A percentile compares a stretch with the other conserved stretches of the same genome.
Conservation (phyloP, 2,797 vertebrate species). For the Aplochiton taeniatus region DNA sequence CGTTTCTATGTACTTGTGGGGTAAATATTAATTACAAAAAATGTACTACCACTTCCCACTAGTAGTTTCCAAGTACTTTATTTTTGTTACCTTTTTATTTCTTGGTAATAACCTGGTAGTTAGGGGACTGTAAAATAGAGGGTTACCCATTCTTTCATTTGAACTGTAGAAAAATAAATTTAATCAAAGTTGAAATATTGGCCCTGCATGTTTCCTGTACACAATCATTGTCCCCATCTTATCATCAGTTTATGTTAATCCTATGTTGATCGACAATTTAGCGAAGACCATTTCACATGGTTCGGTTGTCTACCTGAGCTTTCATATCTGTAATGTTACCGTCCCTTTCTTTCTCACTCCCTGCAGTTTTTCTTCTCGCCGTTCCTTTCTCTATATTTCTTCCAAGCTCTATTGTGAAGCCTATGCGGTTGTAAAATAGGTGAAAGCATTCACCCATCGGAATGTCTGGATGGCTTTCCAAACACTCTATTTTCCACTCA, state of each 20-base stretch:
- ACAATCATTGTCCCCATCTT: neutral
- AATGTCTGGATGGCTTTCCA: slow-evolving; percentile 64
- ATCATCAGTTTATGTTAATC: slow-evolving; percentile 3
- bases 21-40: too few relatives aligned
- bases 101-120: too few relatives aligned
- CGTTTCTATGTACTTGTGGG: too few relatives aligned
- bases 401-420: slow-evolving; percentile 14
- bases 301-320: too few relatives aligned
- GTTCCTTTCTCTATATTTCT: neutral
- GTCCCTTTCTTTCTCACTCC: slow-evolving; percentile 4
- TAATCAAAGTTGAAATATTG: neutral
- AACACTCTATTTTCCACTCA: slow-evolving; percentile 55
- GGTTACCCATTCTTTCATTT: too few relatives aligned
- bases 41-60: too few relatives aligned
- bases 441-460: slow-evolving; percentile 64
- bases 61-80: too few relatives aligned
- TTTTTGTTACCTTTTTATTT: too few relatives aligned
- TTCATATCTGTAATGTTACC: slow-evolving; percentile 8
- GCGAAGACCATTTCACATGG: neutral
- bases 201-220: slow-evolving; percentile 1
- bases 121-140: too few relatives aligned
- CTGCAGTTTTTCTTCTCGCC: slow-evolving; percentile 5
- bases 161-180: neutral
- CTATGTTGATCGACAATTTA: slow-evolving; percentile 30
- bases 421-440: slow-evolving; percentile 50